Conservation (phyloP, 2,888 invertebrate species). For the Heliconius erato region DNA sequence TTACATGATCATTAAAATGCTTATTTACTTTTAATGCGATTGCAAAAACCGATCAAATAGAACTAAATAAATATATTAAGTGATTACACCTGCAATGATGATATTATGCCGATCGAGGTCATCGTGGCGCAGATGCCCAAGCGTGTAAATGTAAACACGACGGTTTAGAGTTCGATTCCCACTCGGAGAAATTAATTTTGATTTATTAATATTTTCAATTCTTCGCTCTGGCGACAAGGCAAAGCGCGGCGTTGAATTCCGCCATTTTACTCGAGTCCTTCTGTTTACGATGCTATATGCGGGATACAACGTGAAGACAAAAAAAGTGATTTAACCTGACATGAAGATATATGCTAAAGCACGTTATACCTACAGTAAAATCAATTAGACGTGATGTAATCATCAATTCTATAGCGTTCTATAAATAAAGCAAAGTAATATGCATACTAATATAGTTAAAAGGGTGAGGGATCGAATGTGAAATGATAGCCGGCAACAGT, state of each 20-base stretch:
- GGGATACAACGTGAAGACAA: no score
- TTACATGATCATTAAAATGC: no score
- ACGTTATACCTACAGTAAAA: slow-evolving; percentile 31
- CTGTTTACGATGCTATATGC: no score
- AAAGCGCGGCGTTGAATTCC: no score
- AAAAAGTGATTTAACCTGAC: no score
- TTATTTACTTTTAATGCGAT: background rate
- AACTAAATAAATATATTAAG: slow-evolving; percentile 21
- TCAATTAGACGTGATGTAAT: slow-evolving; percentile 40
- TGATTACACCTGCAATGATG: slow-evolving; percentile 27
- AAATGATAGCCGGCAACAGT: slow-evolving; percentile 6
- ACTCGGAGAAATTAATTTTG: no score
- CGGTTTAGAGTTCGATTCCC: no score
- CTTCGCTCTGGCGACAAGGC: no score
- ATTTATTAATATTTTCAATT: no score
- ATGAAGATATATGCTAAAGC: background rate
- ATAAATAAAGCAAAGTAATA: slow-evolving; percentile 33
- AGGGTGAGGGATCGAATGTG: slow-evolving; percentile 26
- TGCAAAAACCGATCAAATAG: background rate
- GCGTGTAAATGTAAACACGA: no score
- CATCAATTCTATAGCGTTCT: slow-evolving; percentile 34
- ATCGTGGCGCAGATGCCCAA: no score
- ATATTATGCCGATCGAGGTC: background rate
- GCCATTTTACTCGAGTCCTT: no score
- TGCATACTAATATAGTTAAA: slow-evolving; percentile 34